phyloP scores from a whole-genome alignment of 2,888 invertebrate species.

The Alloscopus bannaensis region DNA sequence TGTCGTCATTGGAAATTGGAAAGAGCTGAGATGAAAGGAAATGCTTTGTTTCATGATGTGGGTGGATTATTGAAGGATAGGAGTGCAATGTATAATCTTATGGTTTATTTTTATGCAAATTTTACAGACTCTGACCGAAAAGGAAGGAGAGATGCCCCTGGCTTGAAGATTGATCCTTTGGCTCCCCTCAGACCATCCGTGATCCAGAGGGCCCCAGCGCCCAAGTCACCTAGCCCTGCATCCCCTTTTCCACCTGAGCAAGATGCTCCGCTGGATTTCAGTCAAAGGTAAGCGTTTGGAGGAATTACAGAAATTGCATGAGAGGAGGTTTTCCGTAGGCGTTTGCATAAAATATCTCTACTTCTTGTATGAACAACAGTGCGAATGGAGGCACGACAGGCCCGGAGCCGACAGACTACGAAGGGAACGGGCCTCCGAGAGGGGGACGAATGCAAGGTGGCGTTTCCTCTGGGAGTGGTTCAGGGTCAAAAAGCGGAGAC shows the following conservation, averaged over 20 bases:
- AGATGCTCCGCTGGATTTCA: conserved; percentile 73
- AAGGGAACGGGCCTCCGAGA: conserved; percentile 73
- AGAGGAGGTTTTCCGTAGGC: not conserved
- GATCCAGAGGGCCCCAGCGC: conserved; percentile 85
- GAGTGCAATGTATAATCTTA: too few relatives aligned
- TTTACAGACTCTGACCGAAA: conserved; percentile 64
- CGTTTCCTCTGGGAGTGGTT: conserved; percentile 69
- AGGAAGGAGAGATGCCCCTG: conserved; percentile 60
- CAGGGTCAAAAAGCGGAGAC: conserved; percentile 66
- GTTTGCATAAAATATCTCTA: not conserved
- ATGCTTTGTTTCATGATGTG: too few relatives aligned
- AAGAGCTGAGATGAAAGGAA: too few relatives aligned
- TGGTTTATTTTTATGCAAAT: not conserved
- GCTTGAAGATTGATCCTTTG: conserved; percentile 69
- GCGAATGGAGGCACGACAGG: conserved; percentile 63
- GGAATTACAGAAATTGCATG: not conserved
- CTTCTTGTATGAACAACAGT: conserved; percentile 13
- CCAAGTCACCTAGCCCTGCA: conserved; percentile 72
- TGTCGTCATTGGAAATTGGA: too few relatives aligned
- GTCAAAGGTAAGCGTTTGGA: conserved; percentile 68
- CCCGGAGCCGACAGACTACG: conserved; percentile 72
- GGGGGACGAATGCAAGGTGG: conserved; percentile 73
- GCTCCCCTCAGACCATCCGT: conserved; percentile 80
- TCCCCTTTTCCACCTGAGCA: conserved; percentile 76
- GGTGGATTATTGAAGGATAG: too few relatives aligned